Percentiles rank a stretch among this genome's conserved stretches.
phyloP scores from a whole-genome alignment of 2,113 vertebrate species.

The Petrocephalus microphthalmus region DNA sequence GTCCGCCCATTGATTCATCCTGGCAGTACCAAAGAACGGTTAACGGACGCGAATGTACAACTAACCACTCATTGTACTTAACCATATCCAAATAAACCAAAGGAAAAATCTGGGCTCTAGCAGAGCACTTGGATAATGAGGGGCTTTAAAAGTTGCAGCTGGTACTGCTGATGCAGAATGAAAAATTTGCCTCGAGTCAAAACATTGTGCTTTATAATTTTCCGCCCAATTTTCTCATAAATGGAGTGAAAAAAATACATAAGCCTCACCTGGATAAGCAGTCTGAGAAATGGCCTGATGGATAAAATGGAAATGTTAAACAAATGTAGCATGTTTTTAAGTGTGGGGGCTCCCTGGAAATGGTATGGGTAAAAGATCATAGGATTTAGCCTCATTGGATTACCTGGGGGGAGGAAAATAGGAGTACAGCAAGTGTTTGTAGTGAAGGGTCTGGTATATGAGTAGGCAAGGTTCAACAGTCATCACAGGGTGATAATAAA shows the following conservation, averaged over 20 bases:
- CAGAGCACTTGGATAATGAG: neutral
- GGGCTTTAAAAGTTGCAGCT: neutral
- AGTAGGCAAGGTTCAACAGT: neutral
- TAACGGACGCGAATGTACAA: neutral
- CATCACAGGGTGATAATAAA: neutral
- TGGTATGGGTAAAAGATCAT: neutral
- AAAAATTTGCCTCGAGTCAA: constrained; percentile 5
- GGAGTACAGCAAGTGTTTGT: neutral
- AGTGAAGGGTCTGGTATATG: neutral
- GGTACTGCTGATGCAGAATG: constrained; percentile 5
- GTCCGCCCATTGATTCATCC: neutral
- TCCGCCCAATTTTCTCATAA: constrained; percentile 10
- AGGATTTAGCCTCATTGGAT: neutral
- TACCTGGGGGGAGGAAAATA: neutral
- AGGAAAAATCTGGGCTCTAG: neutral
- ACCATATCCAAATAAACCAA: neutral
- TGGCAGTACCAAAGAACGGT: neutral
- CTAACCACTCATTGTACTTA: neutral
- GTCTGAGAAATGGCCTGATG: neutral
- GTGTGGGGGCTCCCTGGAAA: neutral
- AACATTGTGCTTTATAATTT: constrained; percentile 9
- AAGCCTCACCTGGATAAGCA: neutral
- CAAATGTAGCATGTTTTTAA: neutral
- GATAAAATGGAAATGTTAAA: neutral
- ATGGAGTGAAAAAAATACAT: constrained; percentile 2